Conservation (phyloP, 2,113 vertebrate species). For the Aptenodytes forsteri region DNA sequence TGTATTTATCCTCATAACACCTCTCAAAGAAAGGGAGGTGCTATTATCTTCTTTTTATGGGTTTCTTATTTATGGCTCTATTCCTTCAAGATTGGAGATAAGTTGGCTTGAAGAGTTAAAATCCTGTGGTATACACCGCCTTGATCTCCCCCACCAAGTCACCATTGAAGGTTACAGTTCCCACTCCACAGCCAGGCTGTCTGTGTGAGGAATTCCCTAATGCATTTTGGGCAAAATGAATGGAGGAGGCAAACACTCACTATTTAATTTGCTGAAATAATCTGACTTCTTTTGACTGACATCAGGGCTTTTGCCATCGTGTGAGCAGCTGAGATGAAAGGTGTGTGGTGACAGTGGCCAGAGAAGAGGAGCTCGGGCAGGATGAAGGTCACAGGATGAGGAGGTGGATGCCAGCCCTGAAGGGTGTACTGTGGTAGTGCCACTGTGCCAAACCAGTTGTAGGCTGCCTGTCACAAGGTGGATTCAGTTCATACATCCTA, state of each 20-base stretch:
- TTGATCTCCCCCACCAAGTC: neutral
- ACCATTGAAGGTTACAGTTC: neutral
- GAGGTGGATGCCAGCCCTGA: neutral
- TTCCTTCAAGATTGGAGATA: neutral
- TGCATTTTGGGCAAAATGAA: neutral
- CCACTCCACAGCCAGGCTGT: neutral
- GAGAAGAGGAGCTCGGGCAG: neutral
- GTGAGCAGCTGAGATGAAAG: neutral
- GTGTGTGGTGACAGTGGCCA: neutral
- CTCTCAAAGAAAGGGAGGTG: neutral
- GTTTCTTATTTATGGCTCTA: neutral
- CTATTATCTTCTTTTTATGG: neutral
- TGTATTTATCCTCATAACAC: neutral
- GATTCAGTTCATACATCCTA: neutral
- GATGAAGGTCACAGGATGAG: neutral
- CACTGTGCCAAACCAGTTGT: neutral
- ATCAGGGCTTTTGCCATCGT: neutral
- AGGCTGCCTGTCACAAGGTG: neutral
- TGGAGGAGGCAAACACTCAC: fast-evolving
- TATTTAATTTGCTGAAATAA: neutral
- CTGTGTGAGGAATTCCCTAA: neutral
- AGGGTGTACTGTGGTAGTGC: neutral
- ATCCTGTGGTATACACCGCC: fast-evolving
- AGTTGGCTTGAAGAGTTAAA: neutral
- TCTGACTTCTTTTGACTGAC: neutral